A percentile compares a stretch with the other conserved stretches of the same genome.
phyloP scores from a whole-genome alignment of 2,888 invertebrate genomes.

The Leuctra nigra region DNA sequence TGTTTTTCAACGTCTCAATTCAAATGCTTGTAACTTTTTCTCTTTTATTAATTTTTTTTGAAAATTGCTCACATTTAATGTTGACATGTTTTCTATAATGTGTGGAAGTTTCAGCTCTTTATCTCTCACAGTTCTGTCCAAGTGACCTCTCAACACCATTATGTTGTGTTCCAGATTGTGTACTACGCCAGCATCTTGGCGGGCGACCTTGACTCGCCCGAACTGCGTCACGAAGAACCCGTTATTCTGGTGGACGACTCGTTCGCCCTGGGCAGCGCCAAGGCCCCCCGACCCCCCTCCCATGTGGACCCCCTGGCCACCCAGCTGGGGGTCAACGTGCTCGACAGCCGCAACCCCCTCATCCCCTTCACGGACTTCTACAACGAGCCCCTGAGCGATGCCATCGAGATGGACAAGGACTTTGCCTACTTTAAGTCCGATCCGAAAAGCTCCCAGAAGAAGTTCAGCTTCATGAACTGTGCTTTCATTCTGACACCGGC shows the following conservation, averaged over 20 bases:
- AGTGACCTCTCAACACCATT: too few species aligned
- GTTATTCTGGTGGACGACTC: slow-evolving; percentile 43
- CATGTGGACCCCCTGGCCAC: slow-evolving; percentile 58
- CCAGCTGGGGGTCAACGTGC: slow-evolving; percentile 65
- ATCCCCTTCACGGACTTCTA: slow-evolving; percentile 88
- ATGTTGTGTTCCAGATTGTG: slow-evolving; percentile 68
- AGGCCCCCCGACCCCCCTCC: slow-evolving; percentile 43
- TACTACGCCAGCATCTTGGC: slow-evolving; percentile 85
- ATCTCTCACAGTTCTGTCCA: too few species aligned
- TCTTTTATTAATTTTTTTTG: too few species aligned
- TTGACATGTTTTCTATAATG: too few species aligned
- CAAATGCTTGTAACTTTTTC: too few species aligned
- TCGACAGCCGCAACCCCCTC: slow-evolving; percentile 77
- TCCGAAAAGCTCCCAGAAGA: slow-evolving; percentile 38
- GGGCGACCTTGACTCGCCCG: slow-evolving; percentile 65
- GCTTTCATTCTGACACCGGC: slow-evolving; percentile 88
- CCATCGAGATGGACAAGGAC: slow-evolving; percentile 90
- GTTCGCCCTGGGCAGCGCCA: slow-evolving; percentile 39
- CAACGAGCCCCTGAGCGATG: slow-evolving; percentile 88
- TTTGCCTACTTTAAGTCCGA: slow-evolving; percentile 79
- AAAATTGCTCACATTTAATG: too few species aligned
- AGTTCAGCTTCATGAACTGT: slow-evolving; percentile 86
- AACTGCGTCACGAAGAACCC: slow-evolving; percentile 47
- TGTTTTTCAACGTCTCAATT: too few species aligned
- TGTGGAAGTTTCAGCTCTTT: too few species aligned